Evolutionary conservation across 1,140 invertebrate species (phyloP).

Genomic region (Triops cancriformis): DNA sequence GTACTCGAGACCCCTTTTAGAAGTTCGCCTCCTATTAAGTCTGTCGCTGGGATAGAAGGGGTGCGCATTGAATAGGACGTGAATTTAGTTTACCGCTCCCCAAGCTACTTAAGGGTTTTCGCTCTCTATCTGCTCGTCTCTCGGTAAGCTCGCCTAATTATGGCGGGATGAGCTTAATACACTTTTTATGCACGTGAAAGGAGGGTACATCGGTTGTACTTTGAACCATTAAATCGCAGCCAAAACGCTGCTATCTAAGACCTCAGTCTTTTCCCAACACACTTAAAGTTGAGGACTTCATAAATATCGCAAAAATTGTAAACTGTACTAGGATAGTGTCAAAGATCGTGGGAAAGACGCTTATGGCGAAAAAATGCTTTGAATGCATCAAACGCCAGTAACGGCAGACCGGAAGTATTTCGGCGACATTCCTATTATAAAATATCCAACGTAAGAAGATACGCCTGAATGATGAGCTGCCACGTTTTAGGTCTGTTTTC

Average conservation of each 20-base stretch:
- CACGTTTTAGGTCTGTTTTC: not conserved
- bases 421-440: not conserved
- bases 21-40: not conserved
- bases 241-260: not conserved
- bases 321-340: too few species aligned
- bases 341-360: too few species aligned
- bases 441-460: not conserved
- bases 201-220: too few species aligned
- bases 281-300: too few species aligned
- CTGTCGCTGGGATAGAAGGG: not conserved
- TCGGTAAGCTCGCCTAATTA: not conserved
- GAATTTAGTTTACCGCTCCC: not conserved
- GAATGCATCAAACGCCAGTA: not conserved
- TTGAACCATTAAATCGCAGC: not conserved
- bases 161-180: not conserved
- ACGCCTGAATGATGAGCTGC: not conserved
- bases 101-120: not conserved
- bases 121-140: not conserved
- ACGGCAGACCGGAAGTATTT: not conserved
- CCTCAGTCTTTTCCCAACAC: not conserved
- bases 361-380: not conserved
- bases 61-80: not conserved
- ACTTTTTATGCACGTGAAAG: not conserved
- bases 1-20: slow-evolving; percentile 36
- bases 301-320: too few species aligned